These are phyloP conservation scores for Philereme vetulata DNA, from an alignment of 2,888 invertebrate genomes.

Conservation along the genomic window DNA sequence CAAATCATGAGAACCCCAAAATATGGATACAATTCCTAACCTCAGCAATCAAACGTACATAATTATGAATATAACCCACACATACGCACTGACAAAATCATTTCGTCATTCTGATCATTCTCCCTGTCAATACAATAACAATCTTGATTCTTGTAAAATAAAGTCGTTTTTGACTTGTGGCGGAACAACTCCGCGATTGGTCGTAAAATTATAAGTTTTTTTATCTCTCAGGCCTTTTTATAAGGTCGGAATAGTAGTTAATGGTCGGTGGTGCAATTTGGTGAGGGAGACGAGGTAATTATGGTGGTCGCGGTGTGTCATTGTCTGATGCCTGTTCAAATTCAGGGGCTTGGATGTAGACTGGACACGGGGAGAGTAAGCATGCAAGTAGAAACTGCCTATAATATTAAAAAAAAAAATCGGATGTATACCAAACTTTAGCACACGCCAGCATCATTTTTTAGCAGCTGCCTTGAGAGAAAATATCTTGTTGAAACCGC, in stretches of 20 bases:
- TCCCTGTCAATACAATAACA: conserved; percentile 24
- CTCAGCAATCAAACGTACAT: conserved; percentile 37
- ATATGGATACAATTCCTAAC: conserved; percentile 26
- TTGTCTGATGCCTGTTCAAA: conserved; percentile 62
- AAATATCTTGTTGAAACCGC: too few relatives aligned
- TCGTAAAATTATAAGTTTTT: conserved; percentile 64
- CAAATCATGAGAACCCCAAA: conserved; percentile 29
- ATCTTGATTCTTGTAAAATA: conserved; percentile 17
- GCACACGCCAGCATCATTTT: too few relatives aligned
- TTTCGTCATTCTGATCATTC: conserved; percentile 37
- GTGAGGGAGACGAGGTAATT: conserved; percentile 71
- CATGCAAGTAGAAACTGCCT: background rate
- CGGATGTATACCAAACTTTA: too few relatives aligned
- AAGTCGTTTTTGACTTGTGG: conserved; percentile 21
- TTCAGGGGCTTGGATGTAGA: conserved; percentile 28
- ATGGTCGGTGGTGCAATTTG: conserved; percentile 74
- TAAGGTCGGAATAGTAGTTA: conserved; percentile 74
- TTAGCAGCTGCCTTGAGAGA: too few relatives aligned
- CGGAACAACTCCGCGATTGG: conserved; percentile 52
- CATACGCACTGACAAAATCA: conserved; percentile 32
- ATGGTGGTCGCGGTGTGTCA: conserved; percentile 75
- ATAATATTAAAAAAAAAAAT: too few relatives aligned
- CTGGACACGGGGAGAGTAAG: conserved; percentile 1
- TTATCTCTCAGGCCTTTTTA: conserved; percentile 65
- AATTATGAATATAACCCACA: conserved; percentile 43